Evolutionary conservation across 1,140 invertebrate species (phyloP).

Genomic region (Rhopalosiphum maidis): DNA sequence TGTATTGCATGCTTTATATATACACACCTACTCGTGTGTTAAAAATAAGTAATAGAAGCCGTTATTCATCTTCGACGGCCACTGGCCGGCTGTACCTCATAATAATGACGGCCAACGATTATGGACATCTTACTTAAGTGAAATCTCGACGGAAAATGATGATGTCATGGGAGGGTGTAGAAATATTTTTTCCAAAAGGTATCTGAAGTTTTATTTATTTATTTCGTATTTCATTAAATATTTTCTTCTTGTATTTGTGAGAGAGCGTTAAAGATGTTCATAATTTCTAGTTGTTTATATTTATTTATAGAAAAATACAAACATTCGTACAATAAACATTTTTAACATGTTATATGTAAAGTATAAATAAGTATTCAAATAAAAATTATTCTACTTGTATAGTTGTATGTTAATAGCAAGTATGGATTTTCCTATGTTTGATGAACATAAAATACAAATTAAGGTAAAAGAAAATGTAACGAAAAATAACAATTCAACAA

Average conservation of each 20-base stretch:
- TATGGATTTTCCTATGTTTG: neutral
- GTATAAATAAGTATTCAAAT: no score
- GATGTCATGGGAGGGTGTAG: conserved; percentile 41
- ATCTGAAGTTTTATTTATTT: conserved; percentile 10
- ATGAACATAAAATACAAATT: neutral
- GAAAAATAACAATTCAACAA: neutral
- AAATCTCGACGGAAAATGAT: conserved; percentile 42
- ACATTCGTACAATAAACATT: neutral
- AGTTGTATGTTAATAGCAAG: neutral
- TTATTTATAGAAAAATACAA: neutral
- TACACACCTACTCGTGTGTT: neutral
- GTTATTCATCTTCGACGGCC: conserved; percentile 44
- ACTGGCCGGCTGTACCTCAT: conserved; percentile 36
- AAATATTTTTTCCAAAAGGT: neutral
- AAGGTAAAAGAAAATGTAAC: neutral
- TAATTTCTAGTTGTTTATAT: neutral
- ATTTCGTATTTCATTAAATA: neutral
- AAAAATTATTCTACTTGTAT: neutral
- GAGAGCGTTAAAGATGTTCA: neutral
- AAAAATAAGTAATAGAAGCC: conserved; percentile 50
- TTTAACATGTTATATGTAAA: no score
- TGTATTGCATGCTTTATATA: neutral
- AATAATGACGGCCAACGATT: conserved; percentile 22
- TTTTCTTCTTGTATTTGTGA: neutral
- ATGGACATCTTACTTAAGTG: conserved; percentile 25